These are phyloP conservation scores for Vulpes lagopus DNA, from an alignment of 2,113 vertebrate genomes.

Conservation along the genomic window DNA sequence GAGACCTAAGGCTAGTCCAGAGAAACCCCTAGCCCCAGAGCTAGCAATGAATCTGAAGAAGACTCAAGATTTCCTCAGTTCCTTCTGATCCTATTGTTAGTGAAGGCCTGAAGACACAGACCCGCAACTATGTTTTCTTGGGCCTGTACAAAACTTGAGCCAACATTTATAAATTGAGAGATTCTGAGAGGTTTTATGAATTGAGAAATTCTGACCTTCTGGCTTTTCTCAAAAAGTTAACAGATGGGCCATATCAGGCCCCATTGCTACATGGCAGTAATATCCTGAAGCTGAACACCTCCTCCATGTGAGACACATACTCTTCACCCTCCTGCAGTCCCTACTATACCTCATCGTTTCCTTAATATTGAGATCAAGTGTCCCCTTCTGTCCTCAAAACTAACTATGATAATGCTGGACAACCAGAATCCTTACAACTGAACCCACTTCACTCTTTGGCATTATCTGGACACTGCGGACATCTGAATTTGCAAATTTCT, in stretches of 20 bases:
- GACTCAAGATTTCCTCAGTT: constrained; percentile 23
- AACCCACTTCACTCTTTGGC: neutral
- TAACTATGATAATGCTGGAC: neutral
- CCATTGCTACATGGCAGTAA: neutral
- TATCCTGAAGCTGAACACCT: neutral
- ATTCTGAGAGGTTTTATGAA: neutral
- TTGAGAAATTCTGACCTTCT: neutral
- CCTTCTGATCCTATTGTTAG: neutral
- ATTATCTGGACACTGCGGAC: neutral
- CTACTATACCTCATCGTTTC: neutral
- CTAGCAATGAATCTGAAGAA: constrained; percentile 1
- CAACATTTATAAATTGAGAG: constrained; percentile 2
- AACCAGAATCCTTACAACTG: neutral
- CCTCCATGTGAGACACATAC: neutral
- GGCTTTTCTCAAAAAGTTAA: constrained; percentile 48
- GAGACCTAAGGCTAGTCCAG: neutral
- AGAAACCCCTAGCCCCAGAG: constrained; percentile 1
- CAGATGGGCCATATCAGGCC: neutral
- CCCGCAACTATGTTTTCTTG: neutral
- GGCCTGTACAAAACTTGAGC: neutral
- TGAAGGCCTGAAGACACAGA: neutral
- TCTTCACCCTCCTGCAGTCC: neutral
- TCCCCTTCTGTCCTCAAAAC: neutral
- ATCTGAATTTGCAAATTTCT: constrained; percentile 1
- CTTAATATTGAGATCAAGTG: neutral